Conservation (phyloP, 2,113 vertebrate species). For the Engystomops pustulosus region DNA sequence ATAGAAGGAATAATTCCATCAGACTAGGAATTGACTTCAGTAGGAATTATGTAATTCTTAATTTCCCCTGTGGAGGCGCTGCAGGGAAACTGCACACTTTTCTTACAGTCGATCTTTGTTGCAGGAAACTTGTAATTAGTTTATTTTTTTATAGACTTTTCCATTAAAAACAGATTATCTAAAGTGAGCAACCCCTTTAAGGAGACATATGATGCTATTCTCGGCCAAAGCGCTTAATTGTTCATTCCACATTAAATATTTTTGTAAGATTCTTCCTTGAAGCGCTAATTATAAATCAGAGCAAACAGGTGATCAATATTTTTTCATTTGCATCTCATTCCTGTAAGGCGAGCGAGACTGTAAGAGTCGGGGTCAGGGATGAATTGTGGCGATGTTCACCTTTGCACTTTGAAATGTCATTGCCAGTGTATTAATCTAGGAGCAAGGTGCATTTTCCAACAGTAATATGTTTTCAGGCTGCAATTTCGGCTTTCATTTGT, state of each 20-base stretch:
- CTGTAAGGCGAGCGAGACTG: constrained; percentile 4
- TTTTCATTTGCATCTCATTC: constrained; percentile 43
- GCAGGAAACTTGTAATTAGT: no score
- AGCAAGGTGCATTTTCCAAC: constrained; percentile 24
- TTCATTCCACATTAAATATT: background rate
- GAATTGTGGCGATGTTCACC: constrained; percentile 14
- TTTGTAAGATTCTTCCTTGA: background rate
- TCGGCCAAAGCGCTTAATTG: background rate
- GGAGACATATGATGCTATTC: background rate
- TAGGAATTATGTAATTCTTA: no score
- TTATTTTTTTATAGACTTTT: no score
- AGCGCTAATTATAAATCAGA: constrained; percentile 42
- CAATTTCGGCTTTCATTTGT: constrained; percentile 6
- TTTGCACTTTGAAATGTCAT: constrained; percentile 24
- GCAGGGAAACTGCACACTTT: no score
- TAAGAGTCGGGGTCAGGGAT: constrained; percentile 6
- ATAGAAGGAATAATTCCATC: no score
- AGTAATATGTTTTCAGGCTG: background rate
- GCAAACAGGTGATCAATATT: constrained; percentile 29
- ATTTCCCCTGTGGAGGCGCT: no score
- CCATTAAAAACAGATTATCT: no score
- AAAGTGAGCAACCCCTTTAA: background rate
- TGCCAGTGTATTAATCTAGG: constrained; percentile 38
- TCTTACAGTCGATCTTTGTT: no score
- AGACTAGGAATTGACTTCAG: no score